A percentile compares a stretch with the other conserved stretches of the same genome.
phyloP scores from a whole-genome alignment of 2,113 vertebrate genomes.

The Zingel zingel region DNA sequence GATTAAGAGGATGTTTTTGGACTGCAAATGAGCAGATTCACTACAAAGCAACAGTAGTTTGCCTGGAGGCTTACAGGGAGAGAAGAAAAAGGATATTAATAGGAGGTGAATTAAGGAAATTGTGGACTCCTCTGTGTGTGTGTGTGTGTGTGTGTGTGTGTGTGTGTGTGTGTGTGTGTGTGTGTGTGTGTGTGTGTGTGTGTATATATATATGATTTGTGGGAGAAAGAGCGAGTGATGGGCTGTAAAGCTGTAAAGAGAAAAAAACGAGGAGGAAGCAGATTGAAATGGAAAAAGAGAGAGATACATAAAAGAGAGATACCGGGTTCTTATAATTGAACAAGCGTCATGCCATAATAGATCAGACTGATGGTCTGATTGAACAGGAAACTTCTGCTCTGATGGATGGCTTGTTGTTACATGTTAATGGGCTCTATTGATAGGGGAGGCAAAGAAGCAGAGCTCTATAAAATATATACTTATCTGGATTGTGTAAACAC shows the following conservation, averaged over 20 bases:
- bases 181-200: not conserved
- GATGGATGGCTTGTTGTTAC: conserved; percentile 61
- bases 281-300: conserved; percentile 41
- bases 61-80: conserved; percentile 15
- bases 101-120: conserved; percentile 52
- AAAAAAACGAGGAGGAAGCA: conserved; percentile 2
- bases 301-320: conserved; percentile 17
- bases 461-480: conserved; percentile 73
- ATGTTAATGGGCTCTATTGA: conserved; percentile 70
- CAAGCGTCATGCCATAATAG: conserved; percentile 29
- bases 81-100: conserved; percentile 23
- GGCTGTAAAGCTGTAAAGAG: not conserved
- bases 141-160: not conserved
- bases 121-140: conserved; percentile 20
- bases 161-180: too few relatives aligned
- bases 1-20: conserved; percentile 34
- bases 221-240: not conserved
- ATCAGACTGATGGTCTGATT: conserved; percentile 60
- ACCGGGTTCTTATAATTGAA: conserved; percentile 43
- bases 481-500: conserved; percentile 64
- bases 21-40: conserved; percentile 47
- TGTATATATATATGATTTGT: conserved; percentile 20
- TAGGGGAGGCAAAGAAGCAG: conserved; percentile 46
- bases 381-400: conserved; percentile 56
- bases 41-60: conserved; percentile 30